A percentile compares a stretch with the other conserved stretches of the same genome.
phyloP scores from a whole-genome alignment of 2,113 vertebrate species.

The Pteronura brasiliensis region DNA sequence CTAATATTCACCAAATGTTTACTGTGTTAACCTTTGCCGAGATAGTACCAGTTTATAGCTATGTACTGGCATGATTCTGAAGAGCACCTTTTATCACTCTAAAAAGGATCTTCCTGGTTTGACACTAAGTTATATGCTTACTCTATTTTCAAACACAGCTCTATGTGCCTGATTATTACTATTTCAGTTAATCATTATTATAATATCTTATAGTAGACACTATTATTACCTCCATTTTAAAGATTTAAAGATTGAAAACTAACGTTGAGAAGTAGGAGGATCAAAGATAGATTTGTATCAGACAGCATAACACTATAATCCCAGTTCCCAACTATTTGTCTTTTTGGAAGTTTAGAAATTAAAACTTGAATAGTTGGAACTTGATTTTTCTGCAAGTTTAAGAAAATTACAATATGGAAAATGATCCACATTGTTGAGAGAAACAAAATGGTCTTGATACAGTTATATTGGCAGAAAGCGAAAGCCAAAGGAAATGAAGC shows the following conservation, averaged over 20 bases:
- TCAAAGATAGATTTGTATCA: neutral
- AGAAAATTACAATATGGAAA: neutral
- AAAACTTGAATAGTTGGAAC: neutral
- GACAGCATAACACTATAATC: neutral
- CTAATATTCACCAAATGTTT: neutral
- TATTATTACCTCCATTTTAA: neutral
- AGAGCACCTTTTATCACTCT: neutral
- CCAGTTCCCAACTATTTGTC: neutral
- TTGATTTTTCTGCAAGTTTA: neutral
- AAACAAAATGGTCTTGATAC: neutral
- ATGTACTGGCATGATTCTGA: neutral
- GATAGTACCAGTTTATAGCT: neutral
- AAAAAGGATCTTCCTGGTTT: neutral
- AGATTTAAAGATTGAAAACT: neutral
- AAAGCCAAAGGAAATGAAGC: neutral
- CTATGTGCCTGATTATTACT: neutral
- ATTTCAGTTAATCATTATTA: neutral
- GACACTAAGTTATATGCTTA: neutral
- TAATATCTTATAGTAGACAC: neutral
- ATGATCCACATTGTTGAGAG: neutral
- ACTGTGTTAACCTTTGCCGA: neutral
- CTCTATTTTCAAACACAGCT: neutral
- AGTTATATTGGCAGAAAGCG: neutral
- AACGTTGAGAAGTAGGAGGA: neutral
- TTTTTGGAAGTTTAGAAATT: neutral